phyloP scores from a whole-genome alignment of 2,113 vertebrate genomes.

The Ceuthmochares aereus region DNA sequence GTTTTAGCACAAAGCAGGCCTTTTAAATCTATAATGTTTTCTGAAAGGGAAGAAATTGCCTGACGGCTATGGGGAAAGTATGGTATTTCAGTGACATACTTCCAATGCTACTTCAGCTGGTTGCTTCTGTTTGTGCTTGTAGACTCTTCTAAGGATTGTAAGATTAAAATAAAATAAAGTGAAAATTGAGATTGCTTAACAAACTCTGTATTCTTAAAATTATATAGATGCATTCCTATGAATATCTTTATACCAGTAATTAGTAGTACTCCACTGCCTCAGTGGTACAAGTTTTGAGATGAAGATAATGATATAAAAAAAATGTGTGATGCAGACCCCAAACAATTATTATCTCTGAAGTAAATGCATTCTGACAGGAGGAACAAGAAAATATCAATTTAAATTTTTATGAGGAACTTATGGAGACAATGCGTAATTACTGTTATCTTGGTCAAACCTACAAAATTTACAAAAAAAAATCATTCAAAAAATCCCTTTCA shows the following conservation, averaged over 20 bases:
- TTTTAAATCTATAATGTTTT: slow-evolving; percentile 32
- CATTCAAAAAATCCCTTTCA: neutral
- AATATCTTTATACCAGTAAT: neutral
- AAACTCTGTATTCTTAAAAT: neutral
- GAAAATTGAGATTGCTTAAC: neutral
- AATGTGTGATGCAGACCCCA: neutral
- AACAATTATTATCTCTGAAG: neutral
- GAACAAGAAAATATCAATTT: neutral
- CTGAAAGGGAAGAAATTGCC: slow-evolving; percentile 24
- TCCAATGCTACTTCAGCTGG: neutral
- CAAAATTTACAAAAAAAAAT: neutral
- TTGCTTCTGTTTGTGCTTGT: slow-evolving; percentile 19
- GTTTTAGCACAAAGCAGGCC: slow-evolving; percentile 24
- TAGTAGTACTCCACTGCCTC: neutral
- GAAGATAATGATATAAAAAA: neutral
- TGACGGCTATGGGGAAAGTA: neutral
- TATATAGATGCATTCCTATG: neutral
- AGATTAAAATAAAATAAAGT: neutral
- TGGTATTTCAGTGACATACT: neutral
- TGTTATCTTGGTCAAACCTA: neutral
- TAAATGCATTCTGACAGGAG: neutral
- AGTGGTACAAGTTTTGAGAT: neutral
- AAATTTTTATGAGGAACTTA: neutral
- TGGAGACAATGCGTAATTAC: neutral
- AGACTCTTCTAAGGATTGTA: neutral